Evolutionary conservation across 2,797 vertebrate species (phyloP), one percentile per base, ranked within the genome.

Genomic region (Takifugu rubripes): DNA sequence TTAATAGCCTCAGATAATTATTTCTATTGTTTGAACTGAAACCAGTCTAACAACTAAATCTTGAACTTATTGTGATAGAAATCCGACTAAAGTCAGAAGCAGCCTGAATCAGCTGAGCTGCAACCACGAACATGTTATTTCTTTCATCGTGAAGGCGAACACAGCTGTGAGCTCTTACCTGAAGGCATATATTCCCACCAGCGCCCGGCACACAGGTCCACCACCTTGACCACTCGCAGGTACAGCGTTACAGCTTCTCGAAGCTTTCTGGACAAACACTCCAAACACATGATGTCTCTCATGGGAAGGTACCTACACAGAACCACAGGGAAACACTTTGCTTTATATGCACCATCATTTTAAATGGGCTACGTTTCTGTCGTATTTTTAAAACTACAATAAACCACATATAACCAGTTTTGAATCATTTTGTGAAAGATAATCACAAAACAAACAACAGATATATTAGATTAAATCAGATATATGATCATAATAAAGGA

Each of bases 181-280:
- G 95, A 94, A 52, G 97, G 97, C 97, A 99, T 99, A 68, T 98
- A 99, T 68, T 98, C 96, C 97, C 97, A 99, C 97, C 97, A 99
- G 5, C 92, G 93, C 46, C 95, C 94, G 21, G 96, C 97, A 78
- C 97, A 99, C 1, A 99, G 92, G 83, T 99, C 97, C 83, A 99
- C 96, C 17, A 96, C 93, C 87, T 97, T 96, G 66, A 98, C 94
- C 49, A 99, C 97, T 56, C 97, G 91, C 56, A 99, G 84, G 68
- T 97, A 99, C 0, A 99, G 85, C 7, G 93, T 96, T 15, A 99
- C 97, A 0, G 97, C 97, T 86, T 98, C 97, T 68, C 94, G 91
- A 45, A 99, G 89, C 83, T 99, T 99, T 71, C 94, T 89, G 1
- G 96, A 99, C 60, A 99, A 90, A 85, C 95, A 98, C 76, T 99